Conservation (phyloP, 2,797 vertebrate species). For the Epinephelus malabaricus region DNA sequence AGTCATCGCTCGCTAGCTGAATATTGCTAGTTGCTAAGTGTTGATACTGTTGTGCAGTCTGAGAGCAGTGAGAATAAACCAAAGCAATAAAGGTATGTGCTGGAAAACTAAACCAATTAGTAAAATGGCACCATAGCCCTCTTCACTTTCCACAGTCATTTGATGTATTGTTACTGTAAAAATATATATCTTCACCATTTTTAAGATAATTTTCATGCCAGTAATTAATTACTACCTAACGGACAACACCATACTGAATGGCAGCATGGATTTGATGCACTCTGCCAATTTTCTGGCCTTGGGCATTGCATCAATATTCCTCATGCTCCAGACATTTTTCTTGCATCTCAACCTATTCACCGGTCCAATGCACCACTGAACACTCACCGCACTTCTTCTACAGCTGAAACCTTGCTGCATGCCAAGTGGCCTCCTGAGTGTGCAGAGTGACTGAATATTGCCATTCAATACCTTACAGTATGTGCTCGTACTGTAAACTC, state of each 20-base stretch:
- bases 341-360: constrained; percentile 49
- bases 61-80: not conserved
- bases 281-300: constrained; percentile 14
- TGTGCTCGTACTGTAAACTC: constrained; percentile 12
- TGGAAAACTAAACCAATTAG: no score
- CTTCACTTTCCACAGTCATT: not conserved
- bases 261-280: not conserved
- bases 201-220: not conserved
- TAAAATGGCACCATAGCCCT: not conserved
- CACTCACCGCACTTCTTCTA: constrained; percentile 39
- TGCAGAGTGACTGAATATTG: constrained; percentile 21
- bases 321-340: constrained; percentile 41
- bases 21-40: no score
- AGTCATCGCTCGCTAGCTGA: no score
- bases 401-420: constrained; percentile 45
- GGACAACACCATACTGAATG: not conserved
- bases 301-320: constrained; percentile 25
- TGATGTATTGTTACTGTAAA: not conserved
- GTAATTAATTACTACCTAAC: not conserved
- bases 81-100: not conserved
- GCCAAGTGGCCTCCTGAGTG: constrained; percentile 43
- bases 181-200: not conserved
- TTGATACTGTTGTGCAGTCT: not conserved
- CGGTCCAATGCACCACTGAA: constrained; percentile 40
- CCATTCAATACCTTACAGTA: constrained; percentile 21